phyloP scores from a whole-genome alignment of 2,888 invertebrate species.

The Patella pellucida region DNA sequence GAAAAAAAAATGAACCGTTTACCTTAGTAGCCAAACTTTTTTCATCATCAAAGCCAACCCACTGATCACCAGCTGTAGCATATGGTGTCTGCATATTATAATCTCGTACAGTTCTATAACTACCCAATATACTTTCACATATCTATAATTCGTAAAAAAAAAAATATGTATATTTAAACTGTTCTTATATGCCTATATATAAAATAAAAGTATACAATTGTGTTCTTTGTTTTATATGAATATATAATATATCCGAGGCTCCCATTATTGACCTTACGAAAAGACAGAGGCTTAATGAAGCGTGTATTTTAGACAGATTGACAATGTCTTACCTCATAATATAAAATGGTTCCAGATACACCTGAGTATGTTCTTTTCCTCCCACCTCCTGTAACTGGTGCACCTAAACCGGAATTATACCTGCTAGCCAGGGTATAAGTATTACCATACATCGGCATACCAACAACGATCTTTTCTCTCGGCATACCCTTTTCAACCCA shows the following conservation, averaged over 20 bases:
- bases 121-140: slow-evolving; percentile 30
- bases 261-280: too few relatives aligned
- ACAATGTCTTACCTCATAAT: slow-evolving; percentile 48
- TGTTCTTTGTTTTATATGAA: too few relatives aligned
- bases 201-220: too few relatives aligned
- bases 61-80: slow-evolving; percentile 48
- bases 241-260: too few relatives aligned
- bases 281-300: too few relatives aligned
- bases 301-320: too few relatives aligned
- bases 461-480: slow-evolving; percentile 91
- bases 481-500: slow-evolving; percentile 80
- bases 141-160: slow-evolving; percentile 48
- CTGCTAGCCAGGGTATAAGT: slow-evolving; percentile 85
- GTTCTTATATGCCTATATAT: too few relatives aligned
- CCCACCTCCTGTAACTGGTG: slow-evolving; percentile 37
- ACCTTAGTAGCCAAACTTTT: slow-evolving; percentile 57
- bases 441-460: slow-evolving; percentile 94
- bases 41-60: slow-evolving; percentile 61
- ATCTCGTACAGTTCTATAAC: slow-evolving; percentile 66
- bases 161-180: too few relatives aligned
- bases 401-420: slow-evolving; percentile 40
- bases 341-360: slow-evolving; percentile 43
- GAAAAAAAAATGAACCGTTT: not conserved
- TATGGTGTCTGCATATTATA: slow-evolving; percentile 77
- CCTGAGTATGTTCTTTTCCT: slow-evolving; percentile 37